Evolutionary conservation across 2,797 vertebrate genomes (phyloP).

Genomic region (Platyrinchus mystaceus): DNA sequence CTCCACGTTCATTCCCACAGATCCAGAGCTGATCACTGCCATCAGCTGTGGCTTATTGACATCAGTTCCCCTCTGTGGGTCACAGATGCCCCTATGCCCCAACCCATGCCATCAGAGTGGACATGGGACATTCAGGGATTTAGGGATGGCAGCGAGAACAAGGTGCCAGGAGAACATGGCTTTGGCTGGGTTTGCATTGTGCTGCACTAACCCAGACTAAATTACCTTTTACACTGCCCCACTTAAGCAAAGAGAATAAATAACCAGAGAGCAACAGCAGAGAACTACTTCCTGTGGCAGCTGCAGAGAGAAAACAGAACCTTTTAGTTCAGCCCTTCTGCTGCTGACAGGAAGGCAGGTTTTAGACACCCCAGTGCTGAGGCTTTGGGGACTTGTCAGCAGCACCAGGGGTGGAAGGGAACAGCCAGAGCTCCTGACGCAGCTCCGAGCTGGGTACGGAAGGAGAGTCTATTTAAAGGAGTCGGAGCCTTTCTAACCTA

Average conservation of each 20-base stretch:
- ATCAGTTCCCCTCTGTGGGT: not conserved
- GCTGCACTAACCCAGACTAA: not conserved
- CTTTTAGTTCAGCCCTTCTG: not conserved
- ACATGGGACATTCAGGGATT: not conserved
- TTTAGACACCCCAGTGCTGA: not conserved
- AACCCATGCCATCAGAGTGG: rapidly evolving
- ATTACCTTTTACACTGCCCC: not conserved
- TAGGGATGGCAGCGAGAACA: not conserved
- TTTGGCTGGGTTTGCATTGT: not conserved
- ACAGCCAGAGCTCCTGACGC: not conserved
- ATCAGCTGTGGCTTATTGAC: rapidly evolving
- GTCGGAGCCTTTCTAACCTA: not conserved
- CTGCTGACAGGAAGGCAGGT: not conserved
- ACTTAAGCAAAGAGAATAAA: not conserved
- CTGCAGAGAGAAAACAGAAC: not conserved
- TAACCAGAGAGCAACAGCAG: not conserved
- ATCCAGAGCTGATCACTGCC: not conserved
- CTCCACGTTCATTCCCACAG: rapidly evolving
- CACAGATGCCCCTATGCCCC: not conserved
- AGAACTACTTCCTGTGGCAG: not conserved
- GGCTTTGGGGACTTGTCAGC: rapidly evolving
- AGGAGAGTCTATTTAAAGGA: not conserved
- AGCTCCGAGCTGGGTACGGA: not conserved
- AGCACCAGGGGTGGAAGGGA: not conserved
- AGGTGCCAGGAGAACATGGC: rapidly evolving